A percentile compares a stretch with the other conserved stretches of the same genome.
Conservation (phyloP, 2,888 invertebrate genomes). For the Laothoe populi region DNA sequence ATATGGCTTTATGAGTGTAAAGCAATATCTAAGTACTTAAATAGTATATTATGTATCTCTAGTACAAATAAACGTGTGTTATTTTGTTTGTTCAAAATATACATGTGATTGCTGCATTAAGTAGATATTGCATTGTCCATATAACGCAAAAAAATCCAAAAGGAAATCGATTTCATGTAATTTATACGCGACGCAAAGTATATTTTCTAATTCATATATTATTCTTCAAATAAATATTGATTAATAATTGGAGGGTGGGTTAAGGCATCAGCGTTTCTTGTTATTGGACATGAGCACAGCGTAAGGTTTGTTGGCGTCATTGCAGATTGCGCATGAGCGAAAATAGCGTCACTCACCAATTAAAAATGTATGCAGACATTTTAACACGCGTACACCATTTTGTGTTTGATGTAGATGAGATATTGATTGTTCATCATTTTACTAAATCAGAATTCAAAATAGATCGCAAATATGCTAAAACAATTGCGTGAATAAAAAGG, state of each 20-base stretch:
- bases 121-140: no score
- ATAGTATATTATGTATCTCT: no score
- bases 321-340: neutral
- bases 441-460: neutral
- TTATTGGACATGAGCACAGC: neutral
- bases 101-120: no score
- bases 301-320: neutral
- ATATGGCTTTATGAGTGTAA: no score
- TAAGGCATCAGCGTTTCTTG: neutral
- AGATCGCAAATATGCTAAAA: constrained; percentile 2
- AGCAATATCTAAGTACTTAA: no score
- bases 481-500: neutral
- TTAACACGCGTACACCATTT: neutral
- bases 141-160: no score
- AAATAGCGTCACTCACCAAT: neutral
- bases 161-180: no score
- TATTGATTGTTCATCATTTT: neutral
- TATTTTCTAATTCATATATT: no score
- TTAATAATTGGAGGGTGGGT: neutral
- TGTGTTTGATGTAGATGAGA: neutral
- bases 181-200: no score
- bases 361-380: neutral
- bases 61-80: no score
- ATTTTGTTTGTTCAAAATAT: no score
- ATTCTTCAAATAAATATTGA: neutral